Evolutionary conservation across 35 echinoderm and acorn worm species (phyloP).

Genomic region (Lytechinus variegatus): DNA sequence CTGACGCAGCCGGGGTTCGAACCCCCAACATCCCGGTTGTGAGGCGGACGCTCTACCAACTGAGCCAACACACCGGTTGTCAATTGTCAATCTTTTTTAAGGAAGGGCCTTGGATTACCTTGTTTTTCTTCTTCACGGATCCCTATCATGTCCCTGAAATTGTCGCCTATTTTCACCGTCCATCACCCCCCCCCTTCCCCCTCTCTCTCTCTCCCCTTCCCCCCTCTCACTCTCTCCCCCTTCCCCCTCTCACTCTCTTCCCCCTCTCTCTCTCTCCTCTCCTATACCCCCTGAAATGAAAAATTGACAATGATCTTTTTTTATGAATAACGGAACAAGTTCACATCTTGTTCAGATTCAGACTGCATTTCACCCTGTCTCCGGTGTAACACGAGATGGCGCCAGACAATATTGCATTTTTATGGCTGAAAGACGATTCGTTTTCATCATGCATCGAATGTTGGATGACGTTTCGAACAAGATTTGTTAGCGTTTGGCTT

Average conservation of each 20-base stretch:
- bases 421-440: background rate
- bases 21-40: too few relatives aligned
- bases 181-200: too few relatives aligned
- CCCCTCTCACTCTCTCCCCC: background rate
- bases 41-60: too few relatives aligned
- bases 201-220: background rate
- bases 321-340: background rate
- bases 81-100: too few relatives aligned
- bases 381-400: background rate
- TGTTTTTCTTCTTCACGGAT: too few relatives aligned
- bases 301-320: background rate
- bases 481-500: background rate
- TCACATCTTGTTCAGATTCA: background rate
- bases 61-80: too few relatives aligned
- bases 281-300: background rate
- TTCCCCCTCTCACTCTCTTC: background rate
- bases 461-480: background rate
- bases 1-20: too few relatives aligned
- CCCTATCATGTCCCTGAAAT: too few relatives aligned
- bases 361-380: background rate
- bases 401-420: background rate
- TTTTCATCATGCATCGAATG: background rate
- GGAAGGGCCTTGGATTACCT: too few relatives aligned
- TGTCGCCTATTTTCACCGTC: too few relatives aligned
- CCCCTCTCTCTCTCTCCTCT: background rate